A percentile compares a stretch with the other conserved stretches of the same genome.
phyloP scores from a whole-genome alignment of 2,888 invertebrate species.

The Calameuta idolon region DNA sequence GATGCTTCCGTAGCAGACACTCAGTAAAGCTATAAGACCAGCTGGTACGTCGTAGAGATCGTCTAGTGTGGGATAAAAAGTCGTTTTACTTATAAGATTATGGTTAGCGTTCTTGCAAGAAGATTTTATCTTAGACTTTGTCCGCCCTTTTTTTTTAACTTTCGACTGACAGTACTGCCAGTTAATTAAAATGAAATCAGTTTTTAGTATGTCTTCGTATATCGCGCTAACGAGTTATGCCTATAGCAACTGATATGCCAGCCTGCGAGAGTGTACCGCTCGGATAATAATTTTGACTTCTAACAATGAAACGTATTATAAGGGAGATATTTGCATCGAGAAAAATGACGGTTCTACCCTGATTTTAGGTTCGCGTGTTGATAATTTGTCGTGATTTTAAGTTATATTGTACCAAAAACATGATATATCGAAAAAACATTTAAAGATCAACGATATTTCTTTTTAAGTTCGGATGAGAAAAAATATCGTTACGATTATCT shows the following conservation, averaged over 20 bases:
- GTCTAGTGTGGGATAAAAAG: constrained; percentile 65
- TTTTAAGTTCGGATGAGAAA: background rate
- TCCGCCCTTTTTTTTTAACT: background rate
- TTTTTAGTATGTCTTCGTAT: background rate
- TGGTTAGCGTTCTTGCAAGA: too few relatives aligned
- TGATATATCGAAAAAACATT: background rate
- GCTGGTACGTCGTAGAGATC: constrained; percentile 80
- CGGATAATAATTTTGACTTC: too few relatives aligned
- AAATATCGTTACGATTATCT: background rate
- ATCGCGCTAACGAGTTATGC: background rate
- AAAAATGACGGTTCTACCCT: background rate
- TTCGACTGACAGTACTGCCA: background rate
- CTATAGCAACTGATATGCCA: background rate
- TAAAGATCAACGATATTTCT: background rate
- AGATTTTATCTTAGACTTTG: too few relatives aligned
- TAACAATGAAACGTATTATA: background rate
- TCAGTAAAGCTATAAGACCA: constrained; percentile 79
- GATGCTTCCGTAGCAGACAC: constrained; percentile 84
- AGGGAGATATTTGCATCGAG: background rate
- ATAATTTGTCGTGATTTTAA: background rate
- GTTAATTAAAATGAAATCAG: background rate
- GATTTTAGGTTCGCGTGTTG: background rate
- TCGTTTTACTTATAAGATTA: background rate
- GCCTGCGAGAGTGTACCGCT: background rate
- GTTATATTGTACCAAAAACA: background rate